Conservation (phyloP, 2,113 vertebrate genomes). For the Perca flavescens region DNA sequence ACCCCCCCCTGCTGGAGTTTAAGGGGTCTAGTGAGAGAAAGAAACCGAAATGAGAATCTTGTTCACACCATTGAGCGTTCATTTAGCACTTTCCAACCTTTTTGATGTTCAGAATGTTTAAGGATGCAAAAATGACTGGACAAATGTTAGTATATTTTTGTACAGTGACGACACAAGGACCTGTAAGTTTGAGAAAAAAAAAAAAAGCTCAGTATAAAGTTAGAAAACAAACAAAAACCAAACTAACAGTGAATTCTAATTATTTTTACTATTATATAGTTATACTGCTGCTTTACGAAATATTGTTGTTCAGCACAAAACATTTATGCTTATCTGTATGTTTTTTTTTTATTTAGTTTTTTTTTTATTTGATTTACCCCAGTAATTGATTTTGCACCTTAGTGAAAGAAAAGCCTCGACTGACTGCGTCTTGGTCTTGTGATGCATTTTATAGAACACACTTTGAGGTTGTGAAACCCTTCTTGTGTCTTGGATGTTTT, state of each 20-base stretch:
- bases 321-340: constrained; percentile 80
- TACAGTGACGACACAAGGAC: constrained; percentile 83
- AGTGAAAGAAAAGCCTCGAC: constrained; percentile 84
- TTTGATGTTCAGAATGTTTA: constrained; percentile 86
- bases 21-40: constrained; percentile 33
- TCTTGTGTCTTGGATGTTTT: constrained; percentile 92
- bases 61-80: constrained; percentile 72
- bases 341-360: constrained; percentile 54
- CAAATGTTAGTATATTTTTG: constrained; percentile 88
- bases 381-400: constrained; percentile 84
- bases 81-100: constrained; percentile 86
- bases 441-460: constrained; percentile 92
- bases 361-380: background rate
- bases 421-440: constrained; percentile 90
- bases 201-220: constrained; percentile 65
- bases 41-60: constrained; percentile 43
- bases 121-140: constrained; percentile 85
- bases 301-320: constrained; percentile 82
- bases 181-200: constrained; percentile 66
- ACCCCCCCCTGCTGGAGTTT: constrained; percentile 58
- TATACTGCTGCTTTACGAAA: constrained; percentile 84
- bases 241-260: constrained; percentile 81
- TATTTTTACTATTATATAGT: constrained; percentile 86
- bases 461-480: constrained; percentile 91
- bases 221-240: constrained; percentile 75